Evolutionary conservation across 2,113 vertebrate genomes (phyloP).

Genomic region (Onychostruthus taczanowskii): DNA sequence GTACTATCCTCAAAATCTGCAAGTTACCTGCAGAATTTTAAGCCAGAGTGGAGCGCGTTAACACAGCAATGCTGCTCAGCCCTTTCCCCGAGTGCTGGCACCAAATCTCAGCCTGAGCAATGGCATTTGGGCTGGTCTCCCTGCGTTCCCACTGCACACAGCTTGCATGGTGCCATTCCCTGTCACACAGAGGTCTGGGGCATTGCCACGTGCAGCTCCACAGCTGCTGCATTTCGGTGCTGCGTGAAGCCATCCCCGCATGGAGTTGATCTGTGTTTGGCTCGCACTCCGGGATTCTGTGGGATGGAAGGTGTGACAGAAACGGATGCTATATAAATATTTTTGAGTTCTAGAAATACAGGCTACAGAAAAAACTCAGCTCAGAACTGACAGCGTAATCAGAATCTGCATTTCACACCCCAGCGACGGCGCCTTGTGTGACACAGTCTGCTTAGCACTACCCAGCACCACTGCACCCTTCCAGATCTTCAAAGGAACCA

Average conservation of each 20-base stretch:
- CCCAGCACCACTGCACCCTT: not conserved
- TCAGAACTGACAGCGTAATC: not conserved
- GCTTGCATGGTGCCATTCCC: not conserved
- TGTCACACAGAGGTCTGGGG: not conserved
- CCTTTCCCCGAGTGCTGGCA: not conserved
- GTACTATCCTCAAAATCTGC: not conserved
- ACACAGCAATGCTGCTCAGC: not conserved
- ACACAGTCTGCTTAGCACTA: not conserved
- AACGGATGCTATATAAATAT: conserved; percentile 9
- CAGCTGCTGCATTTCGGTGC: not conserved
- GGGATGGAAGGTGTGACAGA: not conserved
- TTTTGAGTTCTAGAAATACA: not conserved
- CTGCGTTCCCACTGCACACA: not conserved
- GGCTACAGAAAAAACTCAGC: not conserved
- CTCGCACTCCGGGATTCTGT: not conserved
- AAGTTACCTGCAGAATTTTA: not conserved
- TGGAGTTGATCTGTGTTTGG: not conserved
- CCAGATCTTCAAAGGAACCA: not conserved
- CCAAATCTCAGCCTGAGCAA: not conserved
- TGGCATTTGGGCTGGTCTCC: not conserved
- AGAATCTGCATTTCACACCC: not conserved
- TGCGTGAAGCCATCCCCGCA: not conserved
- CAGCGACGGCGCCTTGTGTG: not conserved
- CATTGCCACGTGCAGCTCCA: not conserved
- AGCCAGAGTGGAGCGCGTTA: rapidly evolving